These are phyloP conservation scores for Hippocampus zosterae DNA, from an alignment of 2,113 vertebrate genomes.

Conservation along the genomic window DNA sequence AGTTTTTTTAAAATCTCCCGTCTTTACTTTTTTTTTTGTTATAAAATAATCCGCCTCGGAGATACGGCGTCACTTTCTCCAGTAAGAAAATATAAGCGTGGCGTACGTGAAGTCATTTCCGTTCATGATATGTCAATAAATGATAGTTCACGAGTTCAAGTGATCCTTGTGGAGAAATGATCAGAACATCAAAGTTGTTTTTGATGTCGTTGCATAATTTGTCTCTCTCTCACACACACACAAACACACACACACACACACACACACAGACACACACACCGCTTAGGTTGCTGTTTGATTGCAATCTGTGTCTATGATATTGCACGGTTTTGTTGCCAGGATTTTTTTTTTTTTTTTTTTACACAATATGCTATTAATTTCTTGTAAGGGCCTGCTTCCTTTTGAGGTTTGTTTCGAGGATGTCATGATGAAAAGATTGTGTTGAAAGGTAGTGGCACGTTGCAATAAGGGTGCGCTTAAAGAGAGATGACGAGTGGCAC, in stretches of 20 bases:
- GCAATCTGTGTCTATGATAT: not conserved
- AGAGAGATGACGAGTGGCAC: too few species aligned
- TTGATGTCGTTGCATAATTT: not conserved
- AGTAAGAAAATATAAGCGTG: constrained; percentile 71
- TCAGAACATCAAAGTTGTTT: not conserved
- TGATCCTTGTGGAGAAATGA: constrained; percentile 12
- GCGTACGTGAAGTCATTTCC: constrained; percentile 50
- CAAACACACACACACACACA: not conserved
- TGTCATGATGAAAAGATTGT: too few species aligned
- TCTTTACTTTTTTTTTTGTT: constrained; percentile 6
- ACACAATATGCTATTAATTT: not conserved
- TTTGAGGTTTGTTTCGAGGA: not conserved
- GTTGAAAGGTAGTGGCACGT: too few species aligned
- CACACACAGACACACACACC: not conserved
- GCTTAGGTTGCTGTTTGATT: too few species aligned
- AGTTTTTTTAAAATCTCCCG: not conserved
- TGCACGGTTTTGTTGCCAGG: not conserved
- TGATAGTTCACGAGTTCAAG: constrained; percentile 44
- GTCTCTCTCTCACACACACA: too few species aligned
- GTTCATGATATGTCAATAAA: constrained; percentile 63
- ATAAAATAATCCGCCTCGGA: constrained; percentile 56
- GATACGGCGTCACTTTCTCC: constrained; percentile 50
- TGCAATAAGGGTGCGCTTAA: too few species aligned
- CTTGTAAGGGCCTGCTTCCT: not conserved
- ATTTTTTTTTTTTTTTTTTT: not conserved